These are phyloP conservation scores for Celastrina argiolus DNA, from an alignment of 2,888 invertebrate species.

Conservation along the genomic window DNA sequence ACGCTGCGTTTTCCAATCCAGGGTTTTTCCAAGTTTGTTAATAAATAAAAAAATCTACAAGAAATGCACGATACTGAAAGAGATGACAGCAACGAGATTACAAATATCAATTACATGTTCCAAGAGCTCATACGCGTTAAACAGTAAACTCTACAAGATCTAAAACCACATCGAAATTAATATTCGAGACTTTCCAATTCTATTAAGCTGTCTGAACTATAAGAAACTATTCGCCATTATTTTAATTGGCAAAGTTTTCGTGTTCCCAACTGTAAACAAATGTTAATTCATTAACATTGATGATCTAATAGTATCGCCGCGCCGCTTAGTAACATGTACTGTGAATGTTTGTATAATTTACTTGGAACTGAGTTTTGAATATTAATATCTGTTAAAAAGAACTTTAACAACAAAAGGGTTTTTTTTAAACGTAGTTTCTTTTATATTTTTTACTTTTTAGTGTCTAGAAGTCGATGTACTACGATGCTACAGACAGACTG, in stretches of 20 bases:
- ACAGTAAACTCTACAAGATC: not conserved
- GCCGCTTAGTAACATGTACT: not conserved
- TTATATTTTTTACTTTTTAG: too few relatives aligned
- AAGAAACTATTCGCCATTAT: conserved; percentile 37
- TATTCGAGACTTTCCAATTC: conserved; percentile 12
- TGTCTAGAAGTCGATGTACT: too few relatives aligned
- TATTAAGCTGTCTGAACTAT: conserved; percentile 14
- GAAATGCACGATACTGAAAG: too few relatives aligned
- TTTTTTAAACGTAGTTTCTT: too few relatives aligned
- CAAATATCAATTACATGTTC: not conserved
- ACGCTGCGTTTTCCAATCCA: too few relatives aligned
- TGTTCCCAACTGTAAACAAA: conserved; percentile 54
- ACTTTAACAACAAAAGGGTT: too few relatives aligned
- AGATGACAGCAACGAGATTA: not conserved
- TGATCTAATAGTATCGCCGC: conserved; percentile 45
- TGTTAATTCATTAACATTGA: conserved; percentile 53
- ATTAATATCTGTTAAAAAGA: too few relatives aligned
- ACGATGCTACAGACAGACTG: too few relatives aligned
- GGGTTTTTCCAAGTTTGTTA: too few relatives aligned
- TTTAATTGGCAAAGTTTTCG: conserved; percentile 52
- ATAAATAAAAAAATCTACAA: too few relatives aligned
- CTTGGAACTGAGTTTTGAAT: conserved; percentile 26
- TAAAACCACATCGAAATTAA: conserved; percentile 1
- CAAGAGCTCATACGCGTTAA: not conserved
- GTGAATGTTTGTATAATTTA: not conserved